Conservation (phyloP, 37 sponge, comb jelly and placozoan genomes). For the Tethya wilhelma region DNA sequence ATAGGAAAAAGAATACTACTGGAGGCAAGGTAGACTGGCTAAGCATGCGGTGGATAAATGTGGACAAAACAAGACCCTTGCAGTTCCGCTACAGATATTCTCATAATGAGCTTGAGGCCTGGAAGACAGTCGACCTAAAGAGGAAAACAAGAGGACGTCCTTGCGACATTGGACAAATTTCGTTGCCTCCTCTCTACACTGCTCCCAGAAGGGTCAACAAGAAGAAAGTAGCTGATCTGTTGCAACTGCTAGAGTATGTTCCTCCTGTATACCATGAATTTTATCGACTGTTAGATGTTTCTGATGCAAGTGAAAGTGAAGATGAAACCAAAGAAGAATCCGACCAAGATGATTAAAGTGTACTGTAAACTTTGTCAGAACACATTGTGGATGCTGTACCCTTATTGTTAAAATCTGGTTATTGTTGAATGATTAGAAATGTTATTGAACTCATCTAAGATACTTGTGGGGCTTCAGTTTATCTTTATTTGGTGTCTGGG, state of each 20-base stretch:
- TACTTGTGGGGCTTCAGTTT: too few species aligned
- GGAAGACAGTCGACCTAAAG: neutral
- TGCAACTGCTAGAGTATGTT: neutral
- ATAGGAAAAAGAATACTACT: conserved; percentile 25
- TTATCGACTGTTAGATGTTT: neutral
- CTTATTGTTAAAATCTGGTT: too few species aligned
- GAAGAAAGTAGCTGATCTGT: neutral
- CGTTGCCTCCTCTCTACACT: neutral
- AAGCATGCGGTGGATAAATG: conserved; percentile 19
- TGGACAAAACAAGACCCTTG: conserved; percentile 6
- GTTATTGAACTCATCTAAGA: too few species aligned
- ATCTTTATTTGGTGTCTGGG: too few species aligned
- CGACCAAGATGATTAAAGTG: too few species aligned
- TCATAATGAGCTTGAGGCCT: conserved; percentile 8
- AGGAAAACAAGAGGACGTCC: neutral
- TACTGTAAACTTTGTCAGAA: too few species aligned
- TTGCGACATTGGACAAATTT: neutral
- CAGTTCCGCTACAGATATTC: conserved; percentile 20
- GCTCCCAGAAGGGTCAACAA: neutral
- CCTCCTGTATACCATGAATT: neutral
- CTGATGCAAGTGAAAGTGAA: neutral
- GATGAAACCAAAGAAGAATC: too few species aligned
- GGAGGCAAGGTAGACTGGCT: conserved; percentile 44
- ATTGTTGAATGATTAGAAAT: too few species aligned
- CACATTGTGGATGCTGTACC: too few species aligned